A percentile compares a stretch with the other conserved stretches of the same genome.
Evolutionary conservation across 2,888 invertebrate genomes (phyloP).

Genomic region (Sisyra terminalis): DNA sequence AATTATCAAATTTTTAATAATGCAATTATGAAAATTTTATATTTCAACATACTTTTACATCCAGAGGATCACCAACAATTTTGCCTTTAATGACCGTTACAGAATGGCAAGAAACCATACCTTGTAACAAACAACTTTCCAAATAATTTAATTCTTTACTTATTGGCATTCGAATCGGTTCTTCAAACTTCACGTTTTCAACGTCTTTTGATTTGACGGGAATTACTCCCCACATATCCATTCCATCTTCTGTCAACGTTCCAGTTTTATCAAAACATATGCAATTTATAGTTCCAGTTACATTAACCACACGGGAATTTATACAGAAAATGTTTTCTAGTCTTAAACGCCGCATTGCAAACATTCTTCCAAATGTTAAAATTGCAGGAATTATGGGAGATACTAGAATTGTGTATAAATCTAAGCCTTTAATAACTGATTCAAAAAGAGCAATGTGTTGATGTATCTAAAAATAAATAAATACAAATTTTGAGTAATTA

Average conservation of each 20-base stretch:
- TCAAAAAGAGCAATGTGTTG: conserved; percentile 41
- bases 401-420: conserved; percentile 88
- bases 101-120: conserved; percentile 87
- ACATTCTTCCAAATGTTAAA: conserved; percentile 87
- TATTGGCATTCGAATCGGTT: conserved; percentile 20
- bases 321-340: conserved; percentile 74
- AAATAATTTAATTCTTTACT: conserved; percentile 12
- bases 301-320: conserved; percentile 83
- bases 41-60: conserved; percentile 48
- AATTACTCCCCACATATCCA: conserved; percentile 88
- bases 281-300: conserved; percentile 77
- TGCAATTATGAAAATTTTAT: background rate
- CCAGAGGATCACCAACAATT: conserved; percentile 85
- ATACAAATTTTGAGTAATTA: too few relatives aligned
- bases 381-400: conserved; percentile 93
- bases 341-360: conserved; percentile 73
- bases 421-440: conserved; percentile 63
- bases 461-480: conserved; percentile 35
- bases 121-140: conserved; percentile 28
- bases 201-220: conserved; percentile 28
- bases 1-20: background rate
- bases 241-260: conserved; percentile 87
- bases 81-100: conserved; percentile 78
- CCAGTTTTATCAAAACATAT: conserved; percentile 92
- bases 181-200: background rate